phyloP scores from a whole-genome alignment of 2,888 invertebrate species.

The Metallyticus violacea region DNA sequence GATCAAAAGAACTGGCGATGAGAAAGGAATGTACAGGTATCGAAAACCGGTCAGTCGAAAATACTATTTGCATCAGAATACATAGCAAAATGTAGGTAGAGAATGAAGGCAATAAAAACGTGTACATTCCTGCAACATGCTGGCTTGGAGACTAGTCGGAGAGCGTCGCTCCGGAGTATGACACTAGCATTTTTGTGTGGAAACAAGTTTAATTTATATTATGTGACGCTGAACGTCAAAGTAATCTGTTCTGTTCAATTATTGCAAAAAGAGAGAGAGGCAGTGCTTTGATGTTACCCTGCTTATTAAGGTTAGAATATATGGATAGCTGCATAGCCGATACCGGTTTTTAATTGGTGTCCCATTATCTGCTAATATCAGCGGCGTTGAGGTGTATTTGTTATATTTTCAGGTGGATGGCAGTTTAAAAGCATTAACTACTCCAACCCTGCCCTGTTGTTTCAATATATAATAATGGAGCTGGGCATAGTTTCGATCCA shows the following conservation, averaged over 20 bases:
- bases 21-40: neutral
- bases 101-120: neutral
- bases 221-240: neutral
- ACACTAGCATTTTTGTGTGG: no score
- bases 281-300: neutral
- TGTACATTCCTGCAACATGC: no score
- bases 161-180: neutral
- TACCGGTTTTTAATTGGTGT: neutral
- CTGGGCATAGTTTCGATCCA: neutral
- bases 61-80: neutral
- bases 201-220: neutral
- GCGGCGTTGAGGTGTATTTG: neutral
- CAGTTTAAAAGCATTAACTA: neutral
- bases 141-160: neutral
- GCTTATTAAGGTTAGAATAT: neutral
- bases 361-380: neutral
- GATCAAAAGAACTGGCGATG: neutral
- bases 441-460: neutral
- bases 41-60: neutral
- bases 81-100: no score
- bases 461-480: neutral
- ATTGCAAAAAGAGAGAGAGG: neutral
- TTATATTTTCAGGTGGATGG: neutral
- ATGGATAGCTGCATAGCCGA: neutral
- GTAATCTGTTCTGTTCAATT: neutral